Conservation (phyloP, 2,797 vertebrate genomes). For the Petrocephalus schoutedeni region DNA sequence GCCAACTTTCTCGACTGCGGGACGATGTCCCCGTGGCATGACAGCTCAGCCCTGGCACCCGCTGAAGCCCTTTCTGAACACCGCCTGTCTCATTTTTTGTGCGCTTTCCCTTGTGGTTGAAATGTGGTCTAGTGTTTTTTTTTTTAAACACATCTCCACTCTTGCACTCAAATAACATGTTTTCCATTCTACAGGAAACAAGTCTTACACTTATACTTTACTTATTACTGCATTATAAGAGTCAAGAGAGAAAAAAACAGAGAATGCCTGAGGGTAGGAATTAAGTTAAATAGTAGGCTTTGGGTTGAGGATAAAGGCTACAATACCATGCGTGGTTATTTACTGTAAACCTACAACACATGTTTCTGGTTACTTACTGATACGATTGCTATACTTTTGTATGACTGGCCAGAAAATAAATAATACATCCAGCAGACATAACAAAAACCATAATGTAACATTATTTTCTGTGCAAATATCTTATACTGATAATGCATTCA, state of each 20-base stretch:
- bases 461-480: background rate
- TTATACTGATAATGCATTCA: background rate
- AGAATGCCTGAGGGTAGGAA: background rate
- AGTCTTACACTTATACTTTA: background rate
- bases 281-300: background rate
- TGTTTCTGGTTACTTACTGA: background rate
- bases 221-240: background rate
- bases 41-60: too few relatives aligned
- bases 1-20: background rate
- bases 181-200: background rate
- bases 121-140: background rate
- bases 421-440: background rate
- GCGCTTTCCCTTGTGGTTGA: background rate
- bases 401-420: background rate
- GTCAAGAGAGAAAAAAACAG: background rate
- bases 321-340: background rate
- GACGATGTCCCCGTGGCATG: background rate
- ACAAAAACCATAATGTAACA: background rate
- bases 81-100: background rate
- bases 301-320: background rate
- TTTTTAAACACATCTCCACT: background rate
- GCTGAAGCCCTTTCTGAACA: background rate
- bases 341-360: background rate
- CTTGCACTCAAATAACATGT: background rate
- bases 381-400: background rate